Evolutionary conservation across 2,797 vertebrate genomes (phyloP), one percentile per base, ranked within the genome.

Genomic region (Pseudochromis fuscus): DNA sequence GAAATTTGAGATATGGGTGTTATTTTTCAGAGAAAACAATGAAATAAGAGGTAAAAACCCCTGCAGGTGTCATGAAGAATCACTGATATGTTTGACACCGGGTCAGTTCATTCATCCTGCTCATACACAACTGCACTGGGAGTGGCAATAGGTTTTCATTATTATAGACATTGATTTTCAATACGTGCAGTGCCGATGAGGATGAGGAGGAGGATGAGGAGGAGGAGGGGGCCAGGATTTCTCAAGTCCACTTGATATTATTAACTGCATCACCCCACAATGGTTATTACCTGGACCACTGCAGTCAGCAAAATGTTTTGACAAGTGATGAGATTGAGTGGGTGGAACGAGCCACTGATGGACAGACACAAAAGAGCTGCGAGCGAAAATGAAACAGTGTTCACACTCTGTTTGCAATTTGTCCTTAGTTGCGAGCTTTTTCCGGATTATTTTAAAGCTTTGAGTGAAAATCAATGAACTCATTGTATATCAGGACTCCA

Each of bases 291-390:
- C 38, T 48, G 33, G 49, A 82, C 23, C 70, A 4, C 84, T 48
- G 64, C 79, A 62, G 87, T 91, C 87, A 83, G 87, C 87, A 88
- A 85, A 89, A 88, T 70, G 67, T 87, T 85, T 83, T 89, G 87
- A 90, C 83, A 87, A 63, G 82, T 81, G 81, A 89, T 79, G 82
- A 86, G 83, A 79, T 27, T 12, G 81, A 73, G 80, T 75, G 64
- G 81, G 75, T 23, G 74, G 73, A 90, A 87, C 59, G 84, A 81
- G 74, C 57, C 59, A 7, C 68, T 76, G 85, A 87, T 72, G 71
- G 84, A 89, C 81, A 51, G 77, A 71, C 28, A 9, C 4, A 44
- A 46, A 79, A n/a, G 21, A 58, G 59, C 67, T 18, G n/a, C 13
- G 50, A 38, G 53, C 60, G 55, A 30, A 42, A 84, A 74, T 58